Conservation (phyloP, 2,888 invertebrate species). For the Yponomeuta evonymella region DNA sequence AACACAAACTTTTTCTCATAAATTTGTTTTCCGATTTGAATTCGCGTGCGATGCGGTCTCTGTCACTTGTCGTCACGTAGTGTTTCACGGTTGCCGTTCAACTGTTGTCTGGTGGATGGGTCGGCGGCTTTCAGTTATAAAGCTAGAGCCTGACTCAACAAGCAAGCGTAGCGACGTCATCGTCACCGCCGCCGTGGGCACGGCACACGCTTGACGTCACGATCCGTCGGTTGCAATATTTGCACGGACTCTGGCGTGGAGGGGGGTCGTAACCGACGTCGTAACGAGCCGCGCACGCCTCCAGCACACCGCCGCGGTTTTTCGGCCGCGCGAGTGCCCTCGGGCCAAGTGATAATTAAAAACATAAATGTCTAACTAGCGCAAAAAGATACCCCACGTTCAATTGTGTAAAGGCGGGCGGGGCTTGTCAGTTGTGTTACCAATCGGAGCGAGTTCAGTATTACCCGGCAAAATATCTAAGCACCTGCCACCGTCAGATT, state of each 20-base stretch:
- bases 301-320: neutral
- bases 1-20: neutral
- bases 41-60: conserved; percentile 20
- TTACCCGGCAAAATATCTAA: too few relatives aligned
- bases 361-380: too few relatives aligned
- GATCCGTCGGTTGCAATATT: conserved; percentile 28
- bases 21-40: neutral
- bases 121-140: conserved; percentile 55
- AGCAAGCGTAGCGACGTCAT: conserved; percentile 37
- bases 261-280: neutral
- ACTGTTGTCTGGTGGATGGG: conserved; percentile 47
- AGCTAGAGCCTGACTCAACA: conserved; percentile 56
- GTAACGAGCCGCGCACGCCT: neutral
- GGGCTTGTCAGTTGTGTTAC: too few relatives aligned
- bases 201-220: conserved; percentile 15
- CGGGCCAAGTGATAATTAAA: neutral
- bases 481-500: too few relatives aligned
- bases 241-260: conserved; percentile 29
- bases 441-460: too few relatives aligned
- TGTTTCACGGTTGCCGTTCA: conserved; percentile 50
- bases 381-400: too few relatives aligned
- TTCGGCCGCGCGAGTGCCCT: neutral
- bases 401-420: too few relatives aligned
- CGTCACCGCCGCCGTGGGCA: conserved; percentile 18
- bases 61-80: conserved; percentile 32